Evolutionary conservation across 1,140 invertebrate genomes (phyloP), one percentile per base, ranked within the genome.

Genomic region (Nebria ingens): DNA sequence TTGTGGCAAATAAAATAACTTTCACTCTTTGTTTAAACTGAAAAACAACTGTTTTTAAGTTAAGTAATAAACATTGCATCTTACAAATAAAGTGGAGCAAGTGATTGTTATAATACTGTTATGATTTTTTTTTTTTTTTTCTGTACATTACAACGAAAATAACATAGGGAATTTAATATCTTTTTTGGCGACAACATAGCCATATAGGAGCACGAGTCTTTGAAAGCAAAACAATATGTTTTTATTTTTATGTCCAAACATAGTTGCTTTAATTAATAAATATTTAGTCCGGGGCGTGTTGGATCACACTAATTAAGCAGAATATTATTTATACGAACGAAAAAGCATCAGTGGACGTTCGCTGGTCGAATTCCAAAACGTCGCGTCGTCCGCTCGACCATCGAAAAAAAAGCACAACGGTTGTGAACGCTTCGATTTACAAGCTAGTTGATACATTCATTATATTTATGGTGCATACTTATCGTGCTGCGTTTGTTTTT

Each of bases 201-300:
- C 25, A 34, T n/a, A 34, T n/a, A n/a, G n/a, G n/a, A n/a, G n/a
- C n/a, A n/a, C n/a, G n/a, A n/a, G n/a, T n/a, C n/a, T 45, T 45
- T 6, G 40, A 9, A 34, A 34, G 9, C 9, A 11, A 45, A 45
- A 17, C 40, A 9, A 45, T 4, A 9, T 9, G 9, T 45, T 45
- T 45, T 45, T 17, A 45, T 45, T 17, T 6, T n/a, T 12, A 12
- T 17, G 4, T 45, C 40, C 40, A 12, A 45, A 45, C 9, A 45
- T 3, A 45, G 40, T 45, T 45, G 40, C 40, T 45, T 45, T 45
- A 45, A 45, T 45, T 45, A 45, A 45, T 45, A 45, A 45, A 45
- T 45, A 45, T 45, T 45, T 45, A 4, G 40, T 11, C 15, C 6
- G 3, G 40, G 4, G 4, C 40, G 40, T 45, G 40, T 6, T 17